These are phyloP conservation scores for Solea senegalensis DNA, from an alignment of 2,113 vertebrate species.

Conservation along the genomic window DNA sequence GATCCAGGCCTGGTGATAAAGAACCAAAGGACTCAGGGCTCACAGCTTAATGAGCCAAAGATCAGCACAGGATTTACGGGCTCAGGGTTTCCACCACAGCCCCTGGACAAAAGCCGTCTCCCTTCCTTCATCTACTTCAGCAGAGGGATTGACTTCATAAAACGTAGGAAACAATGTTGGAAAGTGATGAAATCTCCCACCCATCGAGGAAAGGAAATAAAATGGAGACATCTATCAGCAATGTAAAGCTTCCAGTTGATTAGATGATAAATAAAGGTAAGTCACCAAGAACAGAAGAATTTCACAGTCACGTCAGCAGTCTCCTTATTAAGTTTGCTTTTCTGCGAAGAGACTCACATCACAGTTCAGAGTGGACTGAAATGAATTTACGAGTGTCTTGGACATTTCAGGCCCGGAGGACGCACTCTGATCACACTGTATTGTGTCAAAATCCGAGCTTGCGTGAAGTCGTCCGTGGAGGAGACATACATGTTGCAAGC, in stretches of 20 bases:
- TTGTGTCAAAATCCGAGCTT: slow-evolving; percentile 1
- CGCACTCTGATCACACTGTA: slow-evolving; percentile 8
- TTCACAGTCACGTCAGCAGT: slow-evolving; percentile 44
- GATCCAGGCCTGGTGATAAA: slow-evolving; percentile 72
- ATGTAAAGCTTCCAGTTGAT: slow-evolving; percentile 52
- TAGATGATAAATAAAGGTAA: slow-evolving; percentile 65
- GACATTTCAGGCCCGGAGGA: slow-evolving; percentile 25
- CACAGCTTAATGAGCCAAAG: slow-evolving; percentile 76
- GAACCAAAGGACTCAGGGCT: slow-evolving; percentile 60
- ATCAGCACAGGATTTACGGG: slow-evolving; percentile 74
- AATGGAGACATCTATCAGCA: slow-evolving; percentile 44
- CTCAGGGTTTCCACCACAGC: slow-evolving; percentile 47
- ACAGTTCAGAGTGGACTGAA: slow-evolving; percentile 15
- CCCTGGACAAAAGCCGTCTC: slow-evolving; percentile 66
- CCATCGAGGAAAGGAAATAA: slow-evolving; percentile 27
- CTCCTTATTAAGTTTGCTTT: slow-evolving; percentile 35
- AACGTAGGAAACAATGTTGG: slow-evolving; percentile 55
- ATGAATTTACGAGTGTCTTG: slow-evolving; percentile 25
- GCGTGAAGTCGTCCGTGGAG: not conserved
- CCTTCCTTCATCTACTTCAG: slow-evolving; percentile 48
- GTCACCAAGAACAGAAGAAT: slow-evolving; percentile 37
- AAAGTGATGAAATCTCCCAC: slow-evolving; percentile 59
- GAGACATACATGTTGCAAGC: slow-evolving; percentile 34
- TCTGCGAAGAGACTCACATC: slow-evolving; percentile 33
- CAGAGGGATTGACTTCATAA: slow-evolving; percentile 67